Percentiles rank a stretch among this genome's conserved stretches.
Evolutionary conservation across 2,888 invertebrate species (phyloP).

Genomic region (Sinelater perroti): DNA sequence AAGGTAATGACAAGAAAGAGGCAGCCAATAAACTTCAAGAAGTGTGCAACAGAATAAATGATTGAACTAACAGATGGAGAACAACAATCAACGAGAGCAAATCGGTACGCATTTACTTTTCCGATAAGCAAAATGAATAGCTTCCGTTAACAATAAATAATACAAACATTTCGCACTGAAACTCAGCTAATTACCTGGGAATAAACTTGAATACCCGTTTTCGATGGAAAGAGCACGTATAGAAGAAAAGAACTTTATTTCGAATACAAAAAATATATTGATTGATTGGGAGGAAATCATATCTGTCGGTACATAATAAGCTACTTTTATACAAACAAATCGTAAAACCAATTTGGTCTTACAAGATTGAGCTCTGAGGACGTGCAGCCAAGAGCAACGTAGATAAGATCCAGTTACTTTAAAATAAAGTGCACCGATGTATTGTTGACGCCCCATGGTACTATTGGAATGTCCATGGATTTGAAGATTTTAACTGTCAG

Average conservation of each 20-base stretch:
- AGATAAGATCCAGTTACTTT: slow-evolving; percentile 10
- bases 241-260: not conserved
- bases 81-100: not conserved
- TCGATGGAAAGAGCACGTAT: not conserved
- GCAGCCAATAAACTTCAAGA: not conserved
- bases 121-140: slow-evolving; percentile 1
- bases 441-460: slow-evolving; percentile 31
- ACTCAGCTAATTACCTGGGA: not conserved
- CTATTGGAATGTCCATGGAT: slow-evolving; percentile 22
- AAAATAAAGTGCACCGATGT: slow-evolving; percentile 20
- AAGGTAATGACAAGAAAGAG: too few species aligned
- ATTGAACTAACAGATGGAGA: too few species aligned
- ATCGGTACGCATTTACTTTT: not conserved
- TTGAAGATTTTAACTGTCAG: slow-evolving; percentile 18
- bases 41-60: not conserved
- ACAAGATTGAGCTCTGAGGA: slow-evolving; percentile 11
- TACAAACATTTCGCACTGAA: not conserved
- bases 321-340: slow-evolving; percentile 12
- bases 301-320: slow-evolving; percentile 4
- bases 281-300: not conserved
- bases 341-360: slow-evolving; percentile 10
- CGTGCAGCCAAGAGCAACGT: slow-evolving; percentile 7
- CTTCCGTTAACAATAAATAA: not conserved
- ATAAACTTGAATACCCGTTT: too few species aligned
- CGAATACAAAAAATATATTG: slow-evolving; percentile 6